Conservation (phyloP, 2,888 invertebrate genomes). For the Morpho helenor region DNA sequence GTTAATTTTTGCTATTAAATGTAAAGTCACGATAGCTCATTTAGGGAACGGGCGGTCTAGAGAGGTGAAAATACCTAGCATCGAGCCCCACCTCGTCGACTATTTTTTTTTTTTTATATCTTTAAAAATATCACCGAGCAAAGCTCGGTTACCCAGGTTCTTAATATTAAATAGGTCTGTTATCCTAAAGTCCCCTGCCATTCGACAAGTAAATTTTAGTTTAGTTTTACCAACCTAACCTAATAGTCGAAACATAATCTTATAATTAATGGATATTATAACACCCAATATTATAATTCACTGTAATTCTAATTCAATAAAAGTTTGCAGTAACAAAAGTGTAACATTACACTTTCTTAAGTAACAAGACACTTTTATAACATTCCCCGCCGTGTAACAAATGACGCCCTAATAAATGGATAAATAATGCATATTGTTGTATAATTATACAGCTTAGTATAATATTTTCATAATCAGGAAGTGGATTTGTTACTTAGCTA, state of each 20-base stretch:
- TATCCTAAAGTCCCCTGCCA: too few species aligned
- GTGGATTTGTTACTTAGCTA: slow-evolving; percentile 19
- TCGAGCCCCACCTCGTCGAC: too few species aligned
- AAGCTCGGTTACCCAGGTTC: too few species aligned
- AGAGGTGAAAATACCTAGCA: too few species aligned
- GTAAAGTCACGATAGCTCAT: too few species aligned
- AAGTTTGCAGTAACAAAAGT: slow-evolving; percentile 12
- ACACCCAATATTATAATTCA: slow-evolving; percentile 5
- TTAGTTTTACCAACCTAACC: too few species aligned
- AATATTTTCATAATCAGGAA: slow-evolving; percentile 14
- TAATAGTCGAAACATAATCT: not conserved
- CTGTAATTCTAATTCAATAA: slow-evolving; percentile 11
- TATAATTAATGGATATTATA: slow-evolving; percentile 5
- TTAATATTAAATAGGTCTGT: too few species aligned
- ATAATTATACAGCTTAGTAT: slow-evolving; percentile 17
- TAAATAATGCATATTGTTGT: slow-evolving; percentile 9
- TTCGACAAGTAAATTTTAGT: too few species aligned
- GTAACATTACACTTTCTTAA: slow-evolving; percentile 13
- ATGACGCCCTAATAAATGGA: slow-evolving; percentile 7
- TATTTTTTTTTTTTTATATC: too few species aligned
- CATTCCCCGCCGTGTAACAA: slow-evolving; percentile 4
- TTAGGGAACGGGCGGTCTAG: too few species aligned
- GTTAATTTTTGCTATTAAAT: too few species aligned
- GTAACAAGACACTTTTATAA: not conserved
- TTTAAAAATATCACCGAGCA: too few species aligned